Conservation (phyloP, 2,113 vertebrate species). For the Callopanchax toddi region DNA sequence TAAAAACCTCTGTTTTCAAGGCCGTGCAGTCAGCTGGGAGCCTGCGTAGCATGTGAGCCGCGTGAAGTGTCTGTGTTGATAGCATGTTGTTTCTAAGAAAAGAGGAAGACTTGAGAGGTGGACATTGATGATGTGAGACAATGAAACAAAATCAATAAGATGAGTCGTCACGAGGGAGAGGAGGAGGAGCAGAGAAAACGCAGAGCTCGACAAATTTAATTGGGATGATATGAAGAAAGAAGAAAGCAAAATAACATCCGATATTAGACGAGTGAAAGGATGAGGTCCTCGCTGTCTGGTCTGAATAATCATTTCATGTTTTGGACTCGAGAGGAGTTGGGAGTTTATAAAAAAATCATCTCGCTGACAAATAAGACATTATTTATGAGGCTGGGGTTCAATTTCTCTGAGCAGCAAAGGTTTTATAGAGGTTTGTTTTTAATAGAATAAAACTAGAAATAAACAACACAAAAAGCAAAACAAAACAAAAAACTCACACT, state of each 20-base stretch:
- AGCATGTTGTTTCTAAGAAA: background rate
- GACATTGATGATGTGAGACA: constrained; percentile 1
- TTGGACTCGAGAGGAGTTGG: background rate
- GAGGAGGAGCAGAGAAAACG: background rate
- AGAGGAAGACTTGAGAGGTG: background rate
- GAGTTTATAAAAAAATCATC: background rate
- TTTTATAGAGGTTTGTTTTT: background rate
- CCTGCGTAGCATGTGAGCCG: background rate
- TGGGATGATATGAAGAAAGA: background rate
- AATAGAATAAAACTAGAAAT: too few relatives aligned
- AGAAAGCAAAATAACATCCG: background rate
- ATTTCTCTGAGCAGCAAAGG: background rate
- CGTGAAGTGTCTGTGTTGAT: background rate
- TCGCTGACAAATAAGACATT: constrained; percentile 40
- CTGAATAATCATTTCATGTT: constrained; percentile 25
- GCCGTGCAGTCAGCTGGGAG: background rate
- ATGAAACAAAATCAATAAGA: constrained; percentile 16
- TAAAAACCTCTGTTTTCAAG: background rate
- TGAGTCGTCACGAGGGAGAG: background rate
- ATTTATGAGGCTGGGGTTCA: constrained; percentile 29
- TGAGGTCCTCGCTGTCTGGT: constrained; percentile 11
- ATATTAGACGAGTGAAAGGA: constrained; percentile 1
- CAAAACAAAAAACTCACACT: too few relatives aligned
- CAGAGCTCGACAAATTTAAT: background rate
- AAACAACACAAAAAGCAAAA: too few relatives aligned